phyloP scores from a whole-genome alignment of 1,140 invertebrate genomes.

The Meloidogyne floridensis region DNA sequence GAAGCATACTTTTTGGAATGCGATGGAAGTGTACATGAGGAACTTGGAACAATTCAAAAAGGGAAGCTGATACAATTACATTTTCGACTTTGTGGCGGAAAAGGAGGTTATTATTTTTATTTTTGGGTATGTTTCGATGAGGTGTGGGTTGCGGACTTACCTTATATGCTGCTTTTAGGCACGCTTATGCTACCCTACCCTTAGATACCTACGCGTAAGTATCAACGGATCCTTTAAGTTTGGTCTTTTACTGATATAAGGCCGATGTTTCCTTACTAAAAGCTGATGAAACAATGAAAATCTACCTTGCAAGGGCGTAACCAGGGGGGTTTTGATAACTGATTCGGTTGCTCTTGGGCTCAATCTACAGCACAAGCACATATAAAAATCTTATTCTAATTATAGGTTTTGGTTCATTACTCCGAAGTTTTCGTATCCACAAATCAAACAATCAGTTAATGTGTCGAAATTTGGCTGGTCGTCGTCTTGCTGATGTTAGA shows the following conservation, averaged over 20 bases:
- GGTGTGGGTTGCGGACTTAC: too few species aligned
- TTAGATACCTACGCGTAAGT: too few species aligned
- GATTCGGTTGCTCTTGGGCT: too few species aligned
- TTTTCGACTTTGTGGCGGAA: constrained; percentile 40
- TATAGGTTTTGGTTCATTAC: constrained; percentile 50
- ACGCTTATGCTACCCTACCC: too few species aligned
- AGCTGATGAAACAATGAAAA: too few species aligned
- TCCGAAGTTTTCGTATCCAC: constrained; percentile 53
- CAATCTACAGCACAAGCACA: too few species aligned
- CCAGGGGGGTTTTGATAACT: too few species aligned
- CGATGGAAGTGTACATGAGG: constrained; percentile 31
- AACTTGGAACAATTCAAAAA: constrained; percentile 30
- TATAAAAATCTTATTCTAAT: neutral
- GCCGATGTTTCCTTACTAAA: too few species aligned
- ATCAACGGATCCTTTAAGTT: too few species aligned
- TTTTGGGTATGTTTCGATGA: neutral
- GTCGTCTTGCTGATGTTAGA: constrained; percentile 53
- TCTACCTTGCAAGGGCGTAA: too few species aligned
- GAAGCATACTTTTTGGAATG: constrained; percentile 37
- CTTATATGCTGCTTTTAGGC: too few species aligned
- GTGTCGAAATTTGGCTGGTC: constrained; percentile 49
- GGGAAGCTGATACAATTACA: constrained; percentile 40
- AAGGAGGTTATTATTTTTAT: constrained; percentile 38
- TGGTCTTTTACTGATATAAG: too few species aligned
- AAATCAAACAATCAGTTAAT: constrained; percentile 52